These are phyloP conservation scores for Antrozous pallidus DNA, from an alignment of 2,797 vertebrate species.

Conservation along the genomic window DNA sequence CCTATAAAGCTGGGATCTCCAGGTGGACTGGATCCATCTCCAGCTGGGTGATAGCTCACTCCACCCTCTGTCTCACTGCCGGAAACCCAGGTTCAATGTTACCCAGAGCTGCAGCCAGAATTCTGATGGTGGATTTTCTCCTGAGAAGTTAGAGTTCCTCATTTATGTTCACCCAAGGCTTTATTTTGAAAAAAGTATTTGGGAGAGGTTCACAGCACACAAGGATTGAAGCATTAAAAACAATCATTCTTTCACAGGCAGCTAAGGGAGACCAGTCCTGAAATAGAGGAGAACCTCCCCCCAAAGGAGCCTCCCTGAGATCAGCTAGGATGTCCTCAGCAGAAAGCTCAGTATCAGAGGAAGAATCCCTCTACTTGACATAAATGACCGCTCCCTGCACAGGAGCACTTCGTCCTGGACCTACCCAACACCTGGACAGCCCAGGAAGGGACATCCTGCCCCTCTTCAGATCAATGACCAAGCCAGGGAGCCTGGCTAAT, in stretches of 20 bases:
- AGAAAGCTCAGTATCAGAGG: not conserved
- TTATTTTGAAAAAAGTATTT: not conserved
- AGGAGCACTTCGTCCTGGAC: not conserved
- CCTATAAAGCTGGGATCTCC: too few species aligned
- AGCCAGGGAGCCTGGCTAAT: not conserved
- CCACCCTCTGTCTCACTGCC: not conserved
- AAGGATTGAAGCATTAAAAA: not conserved
- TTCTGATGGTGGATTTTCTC: not conserved
- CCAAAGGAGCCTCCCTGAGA: not conserved
- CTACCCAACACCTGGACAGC: not conserved
- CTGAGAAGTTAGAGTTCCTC: not conserved
- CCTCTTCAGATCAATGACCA: not conserved
- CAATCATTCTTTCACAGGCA: not conserved
- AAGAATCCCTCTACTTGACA: not conserved
- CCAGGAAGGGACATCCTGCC: not conserved
- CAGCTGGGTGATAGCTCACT: not conserved
- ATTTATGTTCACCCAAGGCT: not conserved
- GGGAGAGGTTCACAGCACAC: not conserved
- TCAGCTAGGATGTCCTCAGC: not conserved
- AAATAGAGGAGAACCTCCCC: not conserved
- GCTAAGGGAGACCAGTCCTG: not conserved
- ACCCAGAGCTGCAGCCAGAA: not conserved
- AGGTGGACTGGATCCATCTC: accelerated
- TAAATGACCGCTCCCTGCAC: not conserved
- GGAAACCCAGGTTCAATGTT: not conserved